Evolutionary conservation across 2,888 invertebrate genomes (phyloP), one percentile per base, ranked within the genome.

Genomic region (Crepidodera aurea): DNA sequence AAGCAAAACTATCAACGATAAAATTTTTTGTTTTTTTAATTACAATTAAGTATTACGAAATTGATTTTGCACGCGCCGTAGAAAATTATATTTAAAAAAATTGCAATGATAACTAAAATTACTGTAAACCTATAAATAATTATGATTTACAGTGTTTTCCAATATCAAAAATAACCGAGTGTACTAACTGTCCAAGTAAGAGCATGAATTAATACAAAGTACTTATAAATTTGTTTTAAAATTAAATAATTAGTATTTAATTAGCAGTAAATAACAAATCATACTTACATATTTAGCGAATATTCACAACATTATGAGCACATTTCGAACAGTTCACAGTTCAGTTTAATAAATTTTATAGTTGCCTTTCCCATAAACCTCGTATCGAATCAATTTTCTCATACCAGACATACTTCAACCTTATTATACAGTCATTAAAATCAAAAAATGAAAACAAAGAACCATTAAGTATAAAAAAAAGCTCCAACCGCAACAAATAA

Each of bases 401-500:
- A 66, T 64, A 57, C 64, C 67, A 54, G 54, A 57, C 59, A 64
- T 62, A 62, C 58, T 60, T 64, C 60, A 62, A 37, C 64, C 57
- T 62, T 54, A 60, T 67, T 58, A 58, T 60, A 48, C 32, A 56
- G 58, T 67, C 62, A 65, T 65, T 65, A 60, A 65, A 61, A 58
- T 61, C 46, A 57, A 58, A 59, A 58, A 65, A 65, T 54, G 59
- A 60, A 62, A 63, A 66, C 58, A 60, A 62, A 60, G 66, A 60
- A 64, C 66, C 67, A 67, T 69, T 65, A 67, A 67, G 55, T 62
- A 60, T 34, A 56, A 58, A 56, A 59, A 62, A 63, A 59, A 58
- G 51, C 42, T 59, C 27, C 40, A 62, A 66, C 69, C 69, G 66
- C 67, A 66, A 66, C 60, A 59, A 60, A 64, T 62, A 57, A 69